These are phyloP conservation scores for Octomys mimax DNA, from an alignment of 2,797 vertebrate genomes.

Conservation along the genomic window DNA sequence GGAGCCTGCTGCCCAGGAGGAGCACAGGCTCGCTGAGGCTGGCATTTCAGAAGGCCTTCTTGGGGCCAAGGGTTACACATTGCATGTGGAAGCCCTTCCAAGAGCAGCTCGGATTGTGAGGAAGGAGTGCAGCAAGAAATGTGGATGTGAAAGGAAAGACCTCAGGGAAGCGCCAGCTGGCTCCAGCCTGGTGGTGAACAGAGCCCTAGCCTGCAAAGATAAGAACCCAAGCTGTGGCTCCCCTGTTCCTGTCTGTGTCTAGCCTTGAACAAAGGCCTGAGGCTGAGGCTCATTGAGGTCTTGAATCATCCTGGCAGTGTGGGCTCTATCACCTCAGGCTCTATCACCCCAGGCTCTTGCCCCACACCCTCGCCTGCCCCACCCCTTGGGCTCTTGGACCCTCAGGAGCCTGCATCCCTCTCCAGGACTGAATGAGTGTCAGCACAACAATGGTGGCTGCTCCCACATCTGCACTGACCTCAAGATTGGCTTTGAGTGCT, in stretches of 20 bases:
- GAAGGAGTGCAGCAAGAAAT: conserved; percentile 28
- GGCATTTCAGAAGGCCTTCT: background rate
- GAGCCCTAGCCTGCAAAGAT: background rate
- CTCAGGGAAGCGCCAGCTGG: background rate
- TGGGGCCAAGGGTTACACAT: background rate
- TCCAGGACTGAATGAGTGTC: conserved; percentile 96
- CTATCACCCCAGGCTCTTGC: background rate
- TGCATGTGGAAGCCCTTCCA: background rate
- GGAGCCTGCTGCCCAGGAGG: background rate
- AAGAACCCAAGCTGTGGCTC: conserved; percentile 27
- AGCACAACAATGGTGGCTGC: conserved; percentile 96
- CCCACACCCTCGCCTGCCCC: background rate
- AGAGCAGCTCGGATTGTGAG: background rate
- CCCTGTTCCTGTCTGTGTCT: background rate
- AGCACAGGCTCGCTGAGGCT: background rate
- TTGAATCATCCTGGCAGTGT: background rate
- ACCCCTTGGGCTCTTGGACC: conserved; percentile 12
- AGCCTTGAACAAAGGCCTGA: background rate
- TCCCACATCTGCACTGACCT: conserved; percentile 97
- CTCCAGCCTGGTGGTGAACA: background rate
- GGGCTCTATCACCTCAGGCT: background rate
- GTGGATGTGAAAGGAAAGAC: conserved; percentile 68
- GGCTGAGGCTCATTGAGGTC: background rate
- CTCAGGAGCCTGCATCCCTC: conserved; percentile 75
- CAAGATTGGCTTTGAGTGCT: conserved; percentile 95